Conservation (phyloP, 2,113 vertebrate genomes). For the Siniperca knerii region DNA sequence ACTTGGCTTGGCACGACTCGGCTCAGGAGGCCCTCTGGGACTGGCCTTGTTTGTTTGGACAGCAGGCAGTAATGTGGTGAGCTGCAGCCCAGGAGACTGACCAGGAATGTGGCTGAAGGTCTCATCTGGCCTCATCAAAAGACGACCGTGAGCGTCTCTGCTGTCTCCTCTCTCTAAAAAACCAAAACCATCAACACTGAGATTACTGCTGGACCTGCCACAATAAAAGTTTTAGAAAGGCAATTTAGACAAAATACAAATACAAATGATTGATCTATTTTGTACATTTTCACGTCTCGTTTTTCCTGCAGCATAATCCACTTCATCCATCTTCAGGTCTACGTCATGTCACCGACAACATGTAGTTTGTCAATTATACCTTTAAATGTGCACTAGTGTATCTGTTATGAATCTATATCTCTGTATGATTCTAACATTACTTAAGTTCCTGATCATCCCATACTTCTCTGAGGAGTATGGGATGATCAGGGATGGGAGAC, state of each 20-base stretch:
- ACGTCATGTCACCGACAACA: background rate
- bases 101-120: constrained; percentile 75
- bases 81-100: constrained; percentile 73
- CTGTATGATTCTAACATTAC: background rate
- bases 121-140: constrained; percentile 75
- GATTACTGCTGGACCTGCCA: constrained; percentile 22
- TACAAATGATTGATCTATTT: background rate
- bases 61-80: constrained; percentile 77
- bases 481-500: too few species aligned
- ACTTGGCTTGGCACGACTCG: constrained; percentile 35
- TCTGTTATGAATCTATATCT: background rate
- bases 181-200: constrained; percentile 34
- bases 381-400: background rate
- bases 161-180: constrained; percentile 43
- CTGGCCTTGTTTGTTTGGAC: constrained; percentile 80
- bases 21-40: constrained; percentile 44
- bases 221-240: background rate
- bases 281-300: background rate
- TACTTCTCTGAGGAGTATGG: too few species aligned
- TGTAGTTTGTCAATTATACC: background rate
- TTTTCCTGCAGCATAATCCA: background rate
- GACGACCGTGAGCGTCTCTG: constrained; percentile 25
- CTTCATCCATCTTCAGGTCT: background rate
- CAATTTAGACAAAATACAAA: constrained; percentile 1
- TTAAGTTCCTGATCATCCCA: background rate